Evolutionary conservation across 2,113 vertebrate species (phyloP).

Genomic region (Typhlomys cinereus): DNA sequence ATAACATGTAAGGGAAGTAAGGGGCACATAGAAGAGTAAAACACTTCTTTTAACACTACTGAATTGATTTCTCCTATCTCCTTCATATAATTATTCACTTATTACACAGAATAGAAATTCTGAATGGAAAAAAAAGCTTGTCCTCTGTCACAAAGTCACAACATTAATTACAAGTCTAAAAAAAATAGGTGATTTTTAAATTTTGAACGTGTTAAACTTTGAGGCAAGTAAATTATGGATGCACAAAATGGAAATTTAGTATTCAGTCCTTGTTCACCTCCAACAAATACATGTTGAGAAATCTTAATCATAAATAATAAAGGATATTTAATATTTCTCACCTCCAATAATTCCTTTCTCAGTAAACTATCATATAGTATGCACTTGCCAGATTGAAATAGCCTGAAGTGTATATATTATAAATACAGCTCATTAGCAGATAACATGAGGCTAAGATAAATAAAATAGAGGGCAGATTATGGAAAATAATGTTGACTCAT

Average conservation of each 20-base stretch:
- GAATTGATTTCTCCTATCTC: conserved; percentile 23
- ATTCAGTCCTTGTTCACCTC: not conserved
- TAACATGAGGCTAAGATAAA: not conserved
- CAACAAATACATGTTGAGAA: not conserved
- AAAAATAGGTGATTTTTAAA: not conserved
- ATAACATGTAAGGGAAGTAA: too few relatives aligned
- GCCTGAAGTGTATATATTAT: not conserved
- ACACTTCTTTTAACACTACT: not conserved
- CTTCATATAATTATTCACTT: not conserved
- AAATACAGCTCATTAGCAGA: not conserved
- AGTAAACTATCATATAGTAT: conserved; percentile 4
- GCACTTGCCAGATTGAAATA: not conserved
- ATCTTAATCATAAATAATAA: not conserved
- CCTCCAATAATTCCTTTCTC: not conserved
- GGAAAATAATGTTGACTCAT: conserved; percentile 30
- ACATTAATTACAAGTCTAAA: not conserved
- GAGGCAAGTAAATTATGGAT: not conserved
- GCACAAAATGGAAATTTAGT: not conserved
- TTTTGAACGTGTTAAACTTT: not conserved
- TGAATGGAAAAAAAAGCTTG: not conserved
- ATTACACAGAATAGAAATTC: not conserved
- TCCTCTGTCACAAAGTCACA: not conserved
- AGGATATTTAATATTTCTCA: not conserved
- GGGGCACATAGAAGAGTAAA: not conserved
- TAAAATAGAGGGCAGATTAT: not conserved